A percentile compares a stretch with the other conserved stretches of the same genome.
These are phyloP conservation scores for Oscheius sp. DNA, from an alignment of 1,140 invertebrate species.

Conservation along the genomic window DNA sequence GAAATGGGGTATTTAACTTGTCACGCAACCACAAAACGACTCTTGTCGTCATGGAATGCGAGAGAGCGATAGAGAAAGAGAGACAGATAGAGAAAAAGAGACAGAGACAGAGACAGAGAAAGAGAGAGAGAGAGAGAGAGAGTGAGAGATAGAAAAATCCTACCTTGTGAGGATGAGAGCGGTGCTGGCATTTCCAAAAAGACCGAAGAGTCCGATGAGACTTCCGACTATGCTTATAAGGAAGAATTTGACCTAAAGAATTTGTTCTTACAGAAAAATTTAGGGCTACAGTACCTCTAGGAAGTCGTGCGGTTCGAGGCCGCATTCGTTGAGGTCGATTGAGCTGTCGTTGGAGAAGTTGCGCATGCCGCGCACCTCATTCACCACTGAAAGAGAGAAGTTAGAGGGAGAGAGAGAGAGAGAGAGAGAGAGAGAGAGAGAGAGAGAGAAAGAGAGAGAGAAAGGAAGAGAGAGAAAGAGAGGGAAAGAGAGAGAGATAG, in stretches of 20 bases:
- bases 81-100: background rate
- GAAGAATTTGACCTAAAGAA: slow-evolving; percentile 71
- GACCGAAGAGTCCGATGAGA: slow-evolving; percentile 76
- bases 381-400: too few relatives aligned
- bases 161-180: slow-evolving; percentile 74
- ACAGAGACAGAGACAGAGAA: background rate
- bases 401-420: too few relatives aligned
- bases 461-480: too few relatives aligned
- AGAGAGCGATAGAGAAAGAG: background rate
- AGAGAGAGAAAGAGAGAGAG: too few relatives aligned
- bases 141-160: background rate
- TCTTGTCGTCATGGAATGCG: too few relatives aligned
- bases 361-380: too few relatives aligned
- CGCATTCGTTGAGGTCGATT: slow-evolving; percentile 35
- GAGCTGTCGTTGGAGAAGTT: too few relatives aligned
- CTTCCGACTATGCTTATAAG: slow-evolving; percentile 80
- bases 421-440: too few relatives aligned
- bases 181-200: slow-evolving; percentile 82
- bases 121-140: background rate
- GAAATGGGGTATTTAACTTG: background rate
- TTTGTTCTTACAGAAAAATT: slow-evolving; percentile 3
- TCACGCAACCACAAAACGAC: too few relatives aligned
- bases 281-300: slow-evolving; percentile 34
- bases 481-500: too few relatives aligned
- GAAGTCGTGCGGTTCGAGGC: slow-evolving; percentile 42